phyloP scores from a whole-genome alignment of 1,140 invertebrate species.

The Druon quercuslanigerum region DNA sequence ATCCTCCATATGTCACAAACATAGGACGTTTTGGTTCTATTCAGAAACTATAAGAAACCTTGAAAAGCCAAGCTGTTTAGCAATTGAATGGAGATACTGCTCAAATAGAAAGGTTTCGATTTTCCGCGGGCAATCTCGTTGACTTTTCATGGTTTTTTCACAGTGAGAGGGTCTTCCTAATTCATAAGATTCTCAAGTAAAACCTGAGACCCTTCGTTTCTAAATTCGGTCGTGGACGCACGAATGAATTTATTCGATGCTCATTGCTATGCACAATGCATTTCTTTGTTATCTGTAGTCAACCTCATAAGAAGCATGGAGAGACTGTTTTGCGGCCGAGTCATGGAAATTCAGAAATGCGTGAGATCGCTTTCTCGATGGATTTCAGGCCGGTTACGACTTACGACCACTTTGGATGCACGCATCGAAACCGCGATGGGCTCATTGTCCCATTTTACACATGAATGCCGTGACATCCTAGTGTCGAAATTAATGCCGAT shows the following conservation, averaged over 20 bases:
- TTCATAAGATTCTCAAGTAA: neutral
- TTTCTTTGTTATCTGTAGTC: conserved; percentile 30
- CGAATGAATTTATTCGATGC: conserved; percentile 17
- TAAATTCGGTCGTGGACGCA: neutral
- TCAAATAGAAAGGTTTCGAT: neutral
- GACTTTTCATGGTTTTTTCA: conserved; percentile 35
- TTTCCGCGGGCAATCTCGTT: conserved; percentile 32
- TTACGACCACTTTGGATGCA: conserved; percentile 2
- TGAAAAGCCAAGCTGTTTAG: conserved; percentile 26
- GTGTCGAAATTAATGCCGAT: conserved; percentile 33
- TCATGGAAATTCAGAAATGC: conserved; percentile 37
- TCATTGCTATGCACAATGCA: conserved; percentile 33
- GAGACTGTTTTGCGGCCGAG: conserved; percentile 24
- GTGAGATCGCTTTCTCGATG: conserved; percentile 35
- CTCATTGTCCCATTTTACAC: conserved; percentile 7
- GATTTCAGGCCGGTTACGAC: conserved; percentile 14
- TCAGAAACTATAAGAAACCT: conserved; percentile 15
- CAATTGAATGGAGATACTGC: conserved; percentile 32
- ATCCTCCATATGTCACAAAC: neutral
- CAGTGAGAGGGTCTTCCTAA: neutral
- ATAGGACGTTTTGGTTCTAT: conserved; percentile 22
- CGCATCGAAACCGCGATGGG: conserved; percentile 9
- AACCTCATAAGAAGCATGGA: conserved; percentile 20
- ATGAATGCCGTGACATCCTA: conserved; percentile 1
- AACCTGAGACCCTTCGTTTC: neutral